A percentile compares a stretch with the other conserved stretches of the same genome.
Evolutionary conservation across 1,140 invertebrate genomes (phyloP).

Genomic region (Listronotus bonariensis): DNA sequence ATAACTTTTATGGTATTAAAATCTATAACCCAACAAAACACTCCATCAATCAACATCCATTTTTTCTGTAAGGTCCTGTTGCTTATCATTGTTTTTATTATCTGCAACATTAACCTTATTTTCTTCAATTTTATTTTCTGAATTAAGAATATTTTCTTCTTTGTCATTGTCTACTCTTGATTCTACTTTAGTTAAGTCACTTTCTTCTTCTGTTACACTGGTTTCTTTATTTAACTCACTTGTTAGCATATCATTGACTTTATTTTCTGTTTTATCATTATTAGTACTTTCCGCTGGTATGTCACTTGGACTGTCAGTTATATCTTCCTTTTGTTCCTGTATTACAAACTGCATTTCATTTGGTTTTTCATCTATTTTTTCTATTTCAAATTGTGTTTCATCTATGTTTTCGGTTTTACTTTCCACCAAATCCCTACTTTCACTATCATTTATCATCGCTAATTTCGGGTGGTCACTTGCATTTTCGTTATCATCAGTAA

Average conservation of each 20-base stretch:
- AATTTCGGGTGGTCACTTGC: not conserved
- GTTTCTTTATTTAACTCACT: too few species aligned
- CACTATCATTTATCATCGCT: not conserved
- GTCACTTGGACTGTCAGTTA: not conserved
- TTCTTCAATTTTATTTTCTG: too few species aligned
- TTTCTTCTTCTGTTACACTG: too few species aligned
- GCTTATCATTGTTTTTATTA: not conserved
- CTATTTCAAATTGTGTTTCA: too few species aligned
- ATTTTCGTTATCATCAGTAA: conserved; percentile 3
- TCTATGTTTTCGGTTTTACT: not conserved
- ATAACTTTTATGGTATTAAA: not conserved
- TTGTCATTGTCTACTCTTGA: too few species aligned
- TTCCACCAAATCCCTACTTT: not conserved
- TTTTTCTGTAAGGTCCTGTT: not conserved
- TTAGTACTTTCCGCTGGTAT: not conserved
- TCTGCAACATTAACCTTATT: too few species aligned
- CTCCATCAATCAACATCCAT: conserved; percentile 9
- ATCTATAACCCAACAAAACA: too few species aligned
- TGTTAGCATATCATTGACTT: too few species aligned
- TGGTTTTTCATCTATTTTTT: not conserved
- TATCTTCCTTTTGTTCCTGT: not conserved
- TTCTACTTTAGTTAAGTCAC: too few species aligned
- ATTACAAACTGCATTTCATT: not conserved
- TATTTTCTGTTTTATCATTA: not conserved
- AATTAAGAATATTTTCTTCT: too few species aligned